Base-by-base conservation (phyloP, 2,888 invertebrate species). In the Eristalis intricaria region DNA sequence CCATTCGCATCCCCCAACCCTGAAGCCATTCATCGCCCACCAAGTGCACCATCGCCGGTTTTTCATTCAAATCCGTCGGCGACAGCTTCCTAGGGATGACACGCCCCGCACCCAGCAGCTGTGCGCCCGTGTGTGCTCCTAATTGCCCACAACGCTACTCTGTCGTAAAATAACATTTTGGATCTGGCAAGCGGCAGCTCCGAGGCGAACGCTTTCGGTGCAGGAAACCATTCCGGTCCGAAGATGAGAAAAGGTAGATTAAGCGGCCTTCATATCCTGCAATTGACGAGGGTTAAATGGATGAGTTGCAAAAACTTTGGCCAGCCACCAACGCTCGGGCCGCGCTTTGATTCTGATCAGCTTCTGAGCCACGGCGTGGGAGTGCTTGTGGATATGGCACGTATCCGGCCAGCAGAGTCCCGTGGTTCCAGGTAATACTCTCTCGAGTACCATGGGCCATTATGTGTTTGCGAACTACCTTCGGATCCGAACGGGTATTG, bases 81-180 rank as follows among this genome's bases (percentile, higher is more conserved):
- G 60, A 66, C 65, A 58, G 64, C 32, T 19, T 35, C 35, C n/a
- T 19, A 19, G 26, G 26, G 26, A 60, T 15, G 26, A 8, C 15
- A 23, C 60, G 60, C 23, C 60, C 23, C 22, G 8, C 60, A 23
- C 15, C 11, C 60, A 15, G 60, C 60, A 60, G 23, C 26, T 15
- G 23, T 29, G 23, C 60, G 26, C 2, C 23, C 60, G 38, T 74
- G 29, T 71, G 66, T 77, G 35, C 50, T 77, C 85, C 81, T 85
- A 85, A 81, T 81, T 61, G 81, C 77, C 71, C 71, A 1, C 58
- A 35, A 50, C 69, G 77, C 73, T 85, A 68, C 77, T 81, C 50
- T 19, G 81, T 85, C 81, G 73, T 81, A 85, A 85, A 81, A 85
- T 73, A 85, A 73, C 77, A 81, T 81, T 81, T 81, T 74, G 60